These are phyloP conservation scores for Cetoscarus ocellatus DNA, from an alignment of 2,797 vertebrate genomes.

Conservation along the genomic window DNA sequence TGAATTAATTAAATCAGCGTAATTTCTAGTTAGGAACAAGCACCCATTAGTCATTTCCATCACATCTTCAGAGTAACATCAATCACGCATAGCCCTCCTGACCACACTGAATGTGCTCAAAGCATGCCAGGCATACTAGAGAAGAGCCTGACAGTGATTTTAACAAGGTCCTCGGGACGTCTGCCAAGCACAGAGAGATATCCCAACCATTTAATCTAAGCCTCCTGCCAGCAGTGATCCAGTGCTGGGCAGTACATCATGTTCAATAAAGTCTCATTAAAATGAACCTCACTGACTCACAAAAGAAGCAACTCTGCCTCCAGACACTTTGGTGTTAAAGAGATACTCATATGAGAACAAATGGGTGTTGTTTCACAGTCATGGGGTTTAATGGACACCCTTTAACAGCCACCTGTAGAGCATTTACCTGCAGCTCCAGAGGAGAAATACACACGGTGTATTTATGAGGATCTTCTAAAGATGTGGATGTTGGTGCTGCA, in stretches of 20 bases:
- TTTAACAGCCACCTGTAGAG: background rate
- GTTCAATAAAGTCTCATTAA: slow-evolving; percentile 60
- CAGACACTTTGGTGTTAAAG: background rate
- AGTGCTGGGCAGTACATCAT: slow-evolving; percentile 47
- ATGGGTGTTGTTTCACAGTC: background rate
- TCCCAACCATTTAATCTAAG: slow-evolving; percentile 51
- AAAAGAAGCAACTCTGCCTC: slow-evolving; percentile 16
- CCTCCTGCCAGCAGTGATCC: slow-evolving; percentile 44
- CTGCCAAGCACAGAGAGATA: slow-evolving; percentile 49
- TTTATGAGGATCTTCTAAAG: slow-evolving; percentile 61
- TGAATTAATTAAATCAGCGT: background rate
- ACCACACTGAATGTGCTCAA: slow-evolving; percentile 20
- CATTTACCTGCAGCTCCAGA: slow-evolving; percentile 90
- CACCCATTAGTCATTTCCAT: slow-evolving; percentile 7
- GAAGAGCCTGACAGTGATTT: slow-evolving; percentile 46
- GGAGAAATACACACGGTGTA: slow-evolving; percentile 88
- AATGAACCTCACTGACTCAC: slow-evolving; percentile 30
- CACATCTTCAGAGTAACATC: slow-evolving; percentile 15
- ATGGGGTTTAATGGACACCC: background rate
- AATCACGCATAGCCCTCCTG: background rate
- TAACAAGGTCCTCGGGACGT: slow-evolving; percentile 58
- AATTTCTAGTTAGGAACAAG: slow-evolving; percentile 14
- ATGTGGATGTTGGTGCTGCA: slow-evolving; percentile 34
- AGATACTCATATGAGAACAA: slow-evolving; percentile 1
- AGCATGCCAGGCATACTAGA: slow-evolving; percentile 23